Evolutionary conservation across 2,797 vertebrate species (phyloP).

Genomic region (Artibeus jamaicensis): DNA sequence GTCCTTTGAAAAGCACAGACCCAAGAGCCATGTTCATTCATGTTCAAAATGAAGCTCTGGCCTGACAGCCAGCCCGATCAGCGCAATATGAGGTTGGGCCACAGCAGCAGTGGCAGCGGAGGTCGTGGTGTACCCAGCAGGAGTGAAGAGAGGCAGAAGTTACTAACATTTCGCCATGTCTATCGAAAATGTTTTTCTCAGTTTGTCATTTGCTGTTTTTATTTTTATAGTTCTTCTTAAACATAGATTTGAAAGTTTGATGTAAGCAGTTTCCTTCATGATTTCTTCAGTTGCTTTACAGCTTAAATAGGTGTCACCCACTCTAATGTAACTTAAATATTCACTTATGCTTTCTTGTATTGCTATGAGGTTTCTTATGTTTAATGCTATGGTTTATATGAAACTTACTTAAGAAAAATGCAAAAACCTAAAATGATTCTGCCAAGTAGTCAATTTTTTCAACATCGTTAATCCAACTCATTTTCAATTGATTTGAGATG

Average conservation of each 20-base stretch:
- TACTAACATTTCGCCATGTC: not conserved
- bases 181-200: not conserved
- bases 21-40: slow-evolving; percentile 98
- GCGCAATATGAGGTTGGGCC: slow-evolving; percentile 91
- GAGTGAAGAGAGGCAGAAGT: not conserved
- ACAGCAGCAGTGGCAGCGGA: too few species aligned
- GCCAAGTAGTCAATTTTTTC: not conserved
- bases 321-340: not conserved
- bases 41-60: slow-evolving; percentile 96
- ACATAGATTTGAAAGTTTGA: not conserved
- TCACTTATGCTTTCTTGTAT: not conserved
- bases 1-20: slow-evolving; percentile 97
- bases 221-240: not conserved
- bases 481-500: not conserved
- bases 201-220: not conserved
- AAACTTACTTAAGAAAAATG: slow-evolving; percentile 17
- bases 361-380: not conserved
- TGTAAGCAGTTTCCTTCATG: not conserved
- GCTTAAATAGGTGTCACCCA: not conserved
- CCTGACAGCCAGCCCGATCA: slow-evolving; percentile 99
- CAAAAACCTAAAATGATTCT: not conserved
- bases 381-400: not conserved
- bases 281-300: not conserved
- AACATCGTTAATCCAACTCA: not conserved
- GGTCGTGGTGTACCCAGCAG: too few species aligned